phyloP scores from a whole-genome alignment of 1,140 invertebrate genomes.

The Parapsyche elsis region DNA sequence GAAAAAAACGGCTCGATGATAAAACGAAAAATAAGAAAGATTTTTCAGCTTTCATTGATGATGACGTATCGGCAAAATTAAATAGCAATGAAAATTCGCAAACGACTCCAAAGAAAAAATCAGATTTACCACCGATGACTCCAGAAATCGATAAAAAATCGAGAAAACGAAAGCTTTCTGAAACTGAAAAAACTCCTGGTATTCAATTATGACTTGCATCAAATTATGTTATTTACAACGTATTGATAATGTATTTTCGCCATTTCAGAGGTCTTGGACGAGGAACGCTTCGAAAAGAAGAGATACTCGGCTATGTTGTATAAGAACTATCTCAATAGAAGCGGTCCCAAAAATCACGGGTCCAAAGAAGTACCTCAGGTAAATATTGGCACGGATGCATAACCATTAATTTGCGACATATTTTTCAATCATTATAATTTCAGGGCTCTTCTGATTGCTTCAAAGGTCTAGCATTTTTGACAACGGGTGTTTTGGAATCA shows the following conservation, averaged over 20 bases:
- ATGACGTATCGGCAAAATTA: not conserved
- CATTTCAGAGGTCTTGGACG: slow-evolving; percentile 67
- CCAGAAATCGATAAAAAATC: not conserved
- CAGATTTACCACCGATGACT: not conserved
- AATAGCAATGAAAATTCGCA: not conserved
- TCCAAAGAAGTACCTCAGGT: slow-evolving; percentile 85
- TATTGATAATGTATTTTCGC: slow-evolving; percentile 38
- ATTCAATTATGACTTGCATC: not conserved
- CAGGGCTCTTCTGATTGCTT: slow-evolving; percentile 82
- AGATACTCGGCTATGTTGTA: slow-evolving; percentile 73
- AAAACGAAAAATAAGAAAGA: not conserved
- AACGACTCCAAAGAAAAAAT: not conserved
- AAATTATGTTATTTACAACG: slow-evolving; percentile 7
- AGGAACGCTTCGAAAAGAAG: slow-evolving; percentile 74
- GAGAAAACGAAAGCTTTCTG: slow-evolving; percentile 6
- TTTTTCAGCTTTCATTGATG: slow-evolving; percentile 8
- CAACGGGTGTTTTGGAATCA: slow-evolving; percentile 91
- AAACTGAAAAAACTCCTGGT: slow-evolving; percentile 20
- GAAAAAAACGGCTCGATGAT: not conserved
- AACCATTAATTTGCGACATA: slow-evolving; percentile 10
- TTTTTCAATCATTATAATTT: slow-evolving; percentile 44
- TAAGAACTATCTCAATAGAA: slow-evolving; percentile 78
- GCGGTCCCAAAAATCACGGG: slow-evolving; percentile 81
- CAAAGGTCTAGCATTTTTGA: slow-evolving; percentile 80
- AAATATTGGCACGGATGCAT: slow-evolving; percentile 1